Evolutionary conservation across 2,113 vertebrate species (phyloP).

Genomic region (Amia ocellicauda): DNA sequence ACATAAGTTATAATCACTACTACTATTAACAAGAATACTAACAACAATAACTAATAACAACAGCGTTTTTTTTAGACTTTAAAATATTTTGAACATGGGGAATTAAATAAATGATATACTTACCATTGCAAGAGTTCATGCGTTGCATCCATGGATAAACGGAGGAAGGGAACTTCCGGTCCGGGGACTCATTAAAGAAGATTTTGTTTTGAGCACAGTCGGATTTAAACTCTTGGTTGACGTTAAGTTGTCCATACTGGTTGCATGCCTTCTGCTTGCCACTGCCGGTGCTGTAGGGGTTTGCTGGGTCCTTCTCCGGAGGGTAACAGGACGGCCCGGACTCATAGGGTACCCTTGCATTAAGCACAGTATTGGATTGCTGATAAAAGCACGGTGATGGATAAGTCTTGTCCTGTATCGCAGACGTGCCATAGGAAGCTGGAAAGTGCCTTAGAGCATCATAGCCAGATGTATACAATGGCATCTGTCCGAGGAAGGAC

Average conservation of each 20-base stretch:
- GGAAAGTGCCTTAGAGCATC: conserved; percentile 79
- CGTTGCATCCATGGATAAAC: conserved; percentile 81
- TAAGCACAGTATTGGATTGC: conserved; percentile 72
- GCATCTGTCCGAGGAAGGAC: conserved; percentile 72
- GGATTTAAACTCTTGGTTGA: conserved; percentile 71
- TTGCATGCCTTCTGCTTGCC: conserved; percentile 58
- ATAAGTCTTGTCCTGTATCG: conserved; percentile 76
- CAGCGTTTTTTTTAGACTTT: no score
- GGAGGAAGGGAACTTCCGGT: conserved; percentile 78
- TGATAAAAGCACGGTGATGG: conserved; percentile 74
- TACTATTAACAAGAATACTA: no score
- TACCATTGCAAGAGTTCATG: conserved; percentile 77
- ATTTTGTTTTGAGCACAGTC: conserved; percentile 64
- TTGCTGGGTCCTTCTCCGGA: conserved; percentile 72
- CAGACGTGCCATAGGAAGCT: conserved; percentile 70
- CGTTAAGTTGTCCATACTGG: conserved; percentile 69
- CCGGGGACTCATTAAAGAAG: conserved; percentile 67
- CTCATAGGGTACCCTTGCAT: conserved; percentile 72
- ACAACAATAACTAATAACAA: no score
- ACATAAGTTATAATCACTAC: no score
- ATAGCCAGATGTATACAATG: conserved; percentile 67
- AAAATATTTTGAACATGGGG: no score
- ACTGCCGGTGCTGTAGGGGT: conserved; percentile 61
- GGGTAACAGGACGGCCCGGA: conserved; percentile 78
- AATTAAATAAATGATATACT: no score